These are phyloP conservation scores for Sycobia sp. DNA, from an alignment of 1,140 invertebrate species.

Conservation along the genomic window DNA sequence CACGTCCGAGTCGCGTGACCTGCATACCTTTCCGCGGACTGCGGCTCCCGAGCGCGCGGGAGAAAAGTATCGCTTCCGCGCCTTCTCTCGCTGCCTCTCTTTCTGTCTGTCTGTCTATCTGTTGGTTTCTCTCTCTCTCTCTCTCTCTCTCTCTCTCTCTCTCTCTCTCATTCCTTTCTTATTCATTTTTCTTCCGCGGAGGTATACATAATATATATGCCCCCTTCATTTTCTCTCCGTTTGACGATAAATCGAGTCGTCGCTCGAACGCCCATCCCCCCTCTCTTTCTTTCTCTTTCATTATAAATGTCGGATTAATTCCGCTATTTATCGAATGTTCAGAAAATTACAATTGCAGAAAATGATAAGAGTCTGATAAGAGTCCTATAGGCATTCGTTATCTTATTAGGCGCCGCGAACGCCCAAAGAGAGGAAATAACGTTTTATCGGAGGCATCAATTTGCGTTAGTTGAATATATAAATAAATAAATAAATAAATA, in stretches of 20 bases:
- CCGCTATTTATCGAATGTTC: slow-evolving; percentile 23
- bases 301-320: slow-evolving; percentile 19
- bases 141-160: neutral
- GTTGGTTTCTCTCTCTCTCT: neutral
- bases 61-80: slow-evolving; percentile 12
- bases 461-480: no score
- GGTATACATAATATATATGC: no score
- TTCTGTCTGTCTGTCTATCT: neutral
- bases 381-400: no score
- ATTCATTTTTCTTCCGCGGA: no score
- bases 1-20: slow-evolving; percentile 27
- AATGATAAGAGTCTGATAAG: no score
- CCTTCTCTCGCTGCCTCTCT: neutral
- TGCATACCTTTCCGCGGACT: slow-evolving; percentile 20
- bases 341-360: slow-evolving; percentile 20
- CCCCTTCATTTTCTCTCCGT: slow-evolving; percentile 2
- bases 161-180: no score
- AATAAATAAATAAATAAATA: no score
- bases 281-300: no score
- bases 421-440: no score
- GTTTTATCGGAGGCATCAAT: no score
- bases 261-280: neutral
- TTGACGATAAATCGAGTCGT: neutral
- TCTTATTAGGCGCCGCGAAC: no score
- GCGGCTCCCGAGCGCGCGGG: no score